Evolutionary conservation across 2,113 vertebrate genomes (phyloP), one percentile per base, ranked within the genome.

Genomic region (Caranx ignobilis): DNA sequence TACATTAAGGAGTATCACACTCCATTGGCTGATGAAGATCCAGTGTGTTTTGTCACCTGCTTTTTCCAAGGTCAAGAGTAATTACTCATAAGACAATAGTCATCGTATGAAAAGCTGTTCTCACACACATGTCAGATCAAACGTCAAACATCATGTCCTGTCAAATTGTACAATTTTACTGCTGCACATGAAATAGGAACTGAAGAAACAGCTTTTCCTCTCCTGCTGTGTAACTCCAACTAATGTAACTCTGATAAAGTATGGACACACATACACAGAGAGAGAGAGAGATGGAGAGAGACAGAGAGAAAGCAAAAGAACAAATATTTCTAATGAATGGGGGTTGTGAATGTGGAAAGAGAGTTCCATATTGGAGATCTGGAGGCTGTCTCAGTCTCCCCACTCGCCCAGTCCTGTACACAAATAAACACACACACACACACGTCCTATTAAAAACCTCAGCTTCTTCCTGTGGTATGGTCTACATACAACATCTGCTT

Each of bases 291-390:
- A 61, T 18, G 77, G 70, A 39, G 71, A 73, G 31, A 11, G 47
- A 19, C 57, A 31, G 41, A 64, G 59, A 79, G 21, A 79, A 60
- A 64, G 43, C 18, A 77, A 76, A 52, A 79, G 67, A 64, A 56
- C n/a, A 77, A 76, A 52, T 32, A 70, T 57, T 34, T 82, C 77
- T 89, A 90, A 80, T 87, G 72, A 63, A 48, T 75, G 1, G 83
- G 81, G 32, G 77, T 66, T 55, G 87, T 84, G 77, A 94, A 94
- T 1, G 92, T 92, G 18, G 91, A 89, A 15, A 82, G 69, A 3
- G 88, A 54, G 83, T 68, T 91, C 91, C 86, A 91, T 59, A 84
- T 32, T 45, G 75, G 67, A 13, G 87, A 59, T 80, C 81, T 87
- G 62, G 60, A 79, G 13, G 59, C 19, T 3, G 50, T 63, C 31